Conservation (phyloP, 2,888 invertebrate species). For the Rhimphoctona megacephalus region DNA sequence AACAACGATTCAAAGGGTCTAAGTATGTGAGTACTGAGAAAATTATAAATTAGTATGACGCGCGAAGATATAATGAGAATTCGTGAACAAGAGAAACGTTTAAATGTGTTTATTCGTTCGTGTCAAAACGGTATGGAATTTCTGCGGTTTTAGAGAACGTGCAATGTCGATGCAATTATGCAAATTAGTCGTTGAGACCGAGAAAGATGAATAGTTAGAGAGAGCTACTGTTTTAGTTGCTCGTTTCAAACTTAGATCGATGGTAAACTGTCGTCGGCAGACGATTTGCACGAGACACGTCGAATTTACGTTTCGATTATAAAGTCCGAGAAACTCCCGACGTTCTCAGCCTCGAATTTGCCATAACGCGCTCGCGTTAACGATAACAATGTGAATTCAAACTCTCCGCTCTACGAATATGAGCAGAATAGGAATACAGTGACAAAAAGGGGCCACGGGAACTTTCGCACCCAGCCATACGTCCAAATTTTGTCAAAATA, state of each 20-base stretch:
- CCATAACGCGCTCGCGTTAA: conserved; percentile 9
- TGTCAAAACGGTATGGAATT: conserved; percentile 36
- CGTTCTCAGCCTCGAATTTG: conserved; percentile 29
- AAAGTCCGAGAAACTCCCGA: conserved; percentile 38
- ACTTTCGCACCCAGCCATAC: background rate
- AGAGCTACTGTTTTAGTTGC: conserved; percentile 55
- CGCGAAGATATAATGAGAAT: conserved; percentile 37
- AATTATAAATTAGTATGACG: background rate
- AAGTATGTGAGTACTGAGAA: background rate
- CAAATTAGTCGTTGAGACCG: conserved; percentile 68
- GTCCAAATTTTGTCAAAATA: background rate
- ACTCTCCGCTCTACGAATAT: background rate
- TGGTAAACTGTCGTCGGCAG: conserved; percentile 69
- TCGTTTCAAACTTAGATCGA: conserved; percentile 70
- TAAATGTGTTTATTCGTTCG: conserved; percentile 24
- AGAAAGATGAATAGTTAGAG: conserved; percentile 11
- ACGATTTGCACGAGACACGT: conserved; percentile 53
- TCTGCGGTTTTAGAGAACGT: conserved; percentile 40
- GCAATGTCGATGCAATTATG: conserved; percentile 73
- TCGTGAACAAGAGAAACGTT: conserved; percentile 39
- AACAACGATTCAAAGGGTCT: no score
- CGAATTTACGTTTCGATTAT: conserved; percentile 25
- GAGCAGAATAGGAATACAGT: background rate
- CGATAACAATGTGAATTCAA: conserved; percentile 38
- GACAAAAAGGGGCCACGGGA: background rate